phyloP scores from a whole-genome alignment of 2,797 vertebrate genomes.

The Rhinophrynus dorsalis region DNA sequence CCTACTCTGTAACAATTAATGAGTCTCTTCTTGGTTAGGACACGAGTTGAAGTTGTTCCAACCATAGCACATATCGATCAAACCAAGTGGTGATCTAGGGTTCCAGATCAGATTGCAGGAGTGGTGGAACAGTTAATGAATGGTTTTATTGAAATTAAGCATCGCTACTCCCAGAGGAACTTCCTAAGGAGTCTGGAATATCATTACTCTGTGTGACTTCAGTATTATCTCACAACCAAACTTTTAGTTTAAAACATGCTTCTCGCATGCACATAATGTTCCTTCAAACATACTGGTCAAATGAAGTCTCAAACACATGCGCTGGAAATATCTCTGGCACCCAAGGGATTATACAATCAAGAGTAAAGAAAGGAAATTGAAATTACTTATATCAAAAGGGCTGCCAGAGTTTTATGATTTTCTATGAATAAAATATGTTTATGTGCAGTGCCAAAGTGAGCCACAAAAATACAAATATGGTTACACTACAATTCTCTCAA shows the following conservation, averaged over 20 bases:
- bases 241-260: slow-evolving; percentile 2
- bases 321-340: not conserved
- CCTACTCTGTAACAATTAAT: slow-evolving; percentile 2
- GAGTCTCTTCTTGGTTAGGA: slow-evolving; percentile 16
- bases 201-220: not conserved
- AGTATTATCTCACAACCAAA: slow-evolving; percentile 13
- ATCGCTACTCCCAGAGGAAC: not conserved
- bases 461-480: slow-evolving; percentile 20
- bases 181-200: not conserved
- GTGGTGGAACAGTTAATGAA: slow-evolving; percentile 5
- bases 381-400: not conserved
- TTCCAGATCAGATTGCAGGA: slow-evolving; percentile 8
- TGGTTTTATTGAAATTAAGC: slow-evolving; percentile 15
- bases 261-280: not conserved
- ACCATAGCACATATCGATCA: slow-evolving; percentile 40
- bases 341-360: too few relatives aligned
- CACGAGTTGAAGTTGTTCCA: slow-evolving; percentile 29
- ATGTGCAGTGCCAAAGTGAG: not conserved
- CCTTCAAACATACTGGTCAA: not conserved
- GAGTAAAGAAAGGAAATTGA: not conserved
- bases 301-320: not conserved
- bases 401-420: not conserved
- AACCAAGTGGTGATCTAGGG: slow-evolving; percentile 2
- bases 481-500: not conserved
- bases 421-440: not conserved